Evolutionary conservation across 1,140 invertebrate species (phyloP).

Genomic region (Berghia stephanieae): DNA sequence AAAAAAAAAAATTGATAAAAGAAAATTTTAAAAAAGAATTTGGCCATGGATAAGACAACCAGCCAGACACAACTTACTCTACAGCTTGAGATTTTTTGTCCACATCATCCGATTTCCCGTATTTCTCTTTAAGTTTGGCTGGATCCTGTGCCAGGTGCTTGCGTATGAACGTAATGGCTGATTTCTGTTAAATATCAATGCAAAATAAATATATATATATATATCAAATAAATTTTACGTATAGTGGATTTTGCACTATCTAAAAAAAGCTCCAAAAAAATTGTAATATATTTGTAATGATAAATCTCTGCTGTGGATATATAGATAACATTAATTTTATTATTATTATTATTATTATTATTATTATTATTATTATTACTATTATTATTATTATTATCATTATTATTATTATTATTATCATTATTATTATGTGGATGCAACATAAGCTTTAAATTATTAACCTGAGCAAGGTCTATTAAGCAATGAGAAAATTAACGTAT

Average conservation of each 20-base stretch:
- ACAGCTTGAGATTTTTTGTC: constrained; percentile 13
- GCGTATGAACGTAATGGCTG: constrained; percentile 17
- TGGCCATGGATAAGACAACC: too few species aligned
- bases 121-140: constrained; percentile 22
- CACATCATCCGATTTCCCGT: background rate
- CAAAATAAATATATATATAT: background rate
- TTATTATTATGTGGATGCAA: background rate
- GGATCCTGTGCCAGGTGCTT: constrained; percentile 21
- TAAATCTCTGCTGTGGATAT: too few species aligned
- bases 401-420: background rate
- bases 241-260: background rate
- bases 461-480: background rate
- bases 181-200: constrained; percentile 1
- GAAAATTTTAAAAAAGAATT: too few species aligned
- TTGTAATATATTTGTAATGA: too few species aligned
- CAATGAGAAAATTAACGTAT: background rate
- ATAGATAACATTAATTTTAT: too few species aligned
- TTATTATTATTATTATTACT: too few species aligned
- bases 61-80: constrained; percentile 34
- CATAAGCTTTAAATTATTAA: background rate
- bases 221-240: background rate
- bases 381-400: background rate
- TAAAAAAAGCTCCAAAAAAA: too few species aligned
- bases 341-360: too few species aligned
- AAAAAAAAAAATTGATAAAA: too few species aligned